Evolutionary conservation across 2,113 vertebrate species (phyloP), one percentile per base, ranked within the genome.

Genomic region (Pomatorhinus ruficollis): DNA sequence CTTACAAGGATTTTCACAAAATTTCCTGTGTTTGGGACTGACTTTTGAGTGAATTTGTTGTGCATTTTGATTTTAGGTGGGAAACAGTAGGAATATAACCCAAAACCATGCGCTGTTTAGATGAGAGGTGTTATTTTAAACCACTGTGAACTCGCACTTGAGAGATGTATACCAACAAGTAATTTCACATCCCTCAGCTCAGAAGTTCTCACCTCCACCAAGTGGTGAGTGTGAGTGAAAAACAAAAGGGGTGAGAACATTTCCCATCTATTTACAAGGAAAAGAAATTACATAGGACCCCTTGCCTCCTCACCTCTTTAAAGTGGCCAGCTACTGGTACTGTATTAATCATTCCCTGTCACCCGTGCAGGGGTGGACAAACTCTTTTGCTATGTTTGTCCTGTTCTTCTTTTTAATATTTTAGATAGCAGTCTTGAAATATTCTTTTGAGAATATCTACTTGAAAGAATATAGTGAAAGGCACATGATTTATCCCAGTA

Each of bases 311-410:
- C 54, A 49, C 21, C 47, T 91, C 42, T 65, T 71, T 57, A 9
- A 93, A 82, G 59, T 56, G 53, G 9, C 66, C 64, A 80, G 54
- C 69, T 89, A 11, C 27, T 90, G 93, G 80, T 96, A 95, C 96
- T 90, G 72, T 89, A 53, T 54, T 71, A 54, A 50, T 56, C 20
- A 5, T 68, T 75, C 76, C 68, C 85, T 95, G 83, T 71, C 44
- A 27, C 19, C 31, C 30, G 40, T 53, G 37, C 90, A 79, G 65
- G 91, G 40, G 17, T 45, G 69, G 57, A 40, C 65, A 78, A 71
- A 90, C 45, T 20, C 22, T 60, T 90, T 31, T 78, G 72, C 23
- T 80, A 5, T 39, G 64, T 75, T 95, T 96, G 61, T 79, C 33
- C 4, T 64, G 30, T 78, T 79, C 27, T 89, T 77, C 25, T 91